These are phyloP conservation scores for Artemisiospiza belli DNA, from an alignment of 2,113 vertebrate species.

Conservation along the genomic window DNA sequence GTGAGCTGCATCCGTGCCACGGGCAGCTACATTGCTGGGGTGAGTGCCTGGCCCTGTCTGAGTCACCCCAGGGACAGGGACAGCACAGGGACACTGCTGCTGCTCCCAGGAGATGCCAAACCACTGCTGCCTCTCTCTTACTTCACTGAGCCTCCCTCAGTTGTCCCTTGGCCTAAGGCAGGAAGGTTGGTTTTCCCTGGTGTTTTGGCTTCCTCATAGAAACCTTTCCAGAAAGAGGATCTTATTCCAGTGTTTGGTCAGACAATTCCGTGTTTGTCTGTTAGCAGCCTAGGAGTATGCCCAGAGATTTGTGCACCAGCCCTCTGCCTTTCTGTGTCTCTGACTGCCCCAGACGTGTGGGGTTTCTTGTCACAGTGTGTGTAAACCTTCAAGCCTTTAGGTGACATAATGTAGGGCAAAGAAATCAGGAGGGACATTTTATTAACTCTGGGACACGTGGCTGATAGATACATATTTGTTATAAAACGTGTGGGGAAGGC, in stretches of 20 bases:
- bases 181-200: neutral
- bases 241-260: neutral
- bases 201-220: neutral
- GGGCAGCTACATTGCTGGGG: slow-evolving; percentile 97
- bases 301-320: accelerated
- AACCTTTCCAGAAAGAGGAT: neutral
- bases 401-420: neutral
- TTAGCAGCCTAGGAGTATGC: neutral
- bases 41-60: slow-evolving; percentile 54
- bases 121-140: neutral
- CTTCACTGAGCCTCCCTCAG: neutral
- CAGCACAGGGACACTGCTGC: neutral
- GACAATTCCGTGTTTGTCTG: accelerated
- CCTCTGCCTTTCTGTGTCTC: neutral
- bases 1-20: slow-evolving; percentile 95
- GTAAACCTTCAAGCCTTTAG: neutral
- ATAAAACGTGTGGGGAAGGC: accelerated
- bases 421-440: neutral
- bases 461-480: accelerated
- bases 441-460: neutral
- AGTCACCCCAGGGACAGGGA: neutral
- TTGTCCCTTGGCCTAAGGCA: neutral
- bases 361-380: neutral
- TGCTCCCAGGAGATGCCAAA: neutral
- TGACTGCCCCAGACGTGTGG: neutral